A percentile compares a stretch with the other conserved stretches of the same genome.
Conservation (phyloP, 2,888 invertebrate species). For the Dryobota labecula region DNA sequence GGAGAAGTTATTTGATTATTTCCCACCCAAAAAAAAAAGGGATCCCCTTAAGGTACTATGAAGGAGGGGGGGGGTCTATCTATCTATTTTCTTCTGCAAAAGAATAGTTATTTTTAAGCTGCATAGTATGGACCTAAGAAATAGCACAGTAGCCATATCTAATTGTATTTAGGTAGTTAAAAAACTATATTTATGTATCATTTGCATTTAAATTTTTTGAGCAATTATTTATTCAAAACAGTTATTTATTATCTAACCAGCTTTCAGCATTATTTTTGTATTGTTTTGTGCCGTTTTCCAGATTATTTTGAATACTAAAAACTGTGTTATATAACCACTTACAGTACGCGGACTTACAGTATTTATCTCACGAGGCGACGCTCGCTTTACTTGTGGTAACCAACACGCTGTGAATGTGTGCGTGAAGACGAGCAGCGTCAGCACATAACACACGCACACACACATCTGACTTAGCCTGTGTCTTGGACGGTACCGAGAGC, state of each 20-base stretch:
- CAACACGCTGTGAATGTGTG: no score
- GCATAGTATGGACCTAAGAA: slow-evolving; percentile 42
- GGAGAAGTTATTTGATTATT: no score
- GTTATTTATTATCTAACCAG: slow-evolving; percentile 23
- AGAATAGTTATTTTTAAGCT: neutral
- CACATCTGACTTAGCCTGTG: no score
- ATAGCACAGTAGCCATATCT: slow-evolving; percentile 29
- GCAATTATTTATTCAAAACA: neutral
- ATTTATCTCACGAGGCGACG: no score
- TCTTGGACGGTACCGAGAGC: no score
- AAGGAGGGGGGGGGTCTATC: neutral
- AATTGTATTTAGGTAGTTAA: slow-evolving; percentile 8
- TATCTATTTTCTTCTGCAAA: neutral
- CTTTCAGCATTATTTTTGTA: slow-evolving; percentile 47
- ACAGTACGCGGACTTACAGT: neutral
- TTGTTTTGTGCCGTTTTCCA: slow-evolving; percentile 58
- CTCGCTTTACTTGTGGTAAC: no score
- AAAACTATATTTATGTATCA: slow-evolving; percentile 5
- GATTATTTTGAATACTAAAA: slow-evolving; percentile 39
- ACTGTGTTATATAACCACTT: slow-evolving; percentile 35
- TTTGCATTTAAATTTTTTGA: slow-evolving; percentile 33
- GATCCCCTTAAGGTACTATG: no score
- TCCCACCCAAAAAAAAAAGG: no score
- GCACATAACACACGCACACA: no score
- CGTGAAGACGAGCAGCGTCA: no score